These are phyloP conservation scores for Leptinotarsa texana DNA, from an alignment of 1,140 invertebrate genomes.

Conservation along the genomic window DNA sequence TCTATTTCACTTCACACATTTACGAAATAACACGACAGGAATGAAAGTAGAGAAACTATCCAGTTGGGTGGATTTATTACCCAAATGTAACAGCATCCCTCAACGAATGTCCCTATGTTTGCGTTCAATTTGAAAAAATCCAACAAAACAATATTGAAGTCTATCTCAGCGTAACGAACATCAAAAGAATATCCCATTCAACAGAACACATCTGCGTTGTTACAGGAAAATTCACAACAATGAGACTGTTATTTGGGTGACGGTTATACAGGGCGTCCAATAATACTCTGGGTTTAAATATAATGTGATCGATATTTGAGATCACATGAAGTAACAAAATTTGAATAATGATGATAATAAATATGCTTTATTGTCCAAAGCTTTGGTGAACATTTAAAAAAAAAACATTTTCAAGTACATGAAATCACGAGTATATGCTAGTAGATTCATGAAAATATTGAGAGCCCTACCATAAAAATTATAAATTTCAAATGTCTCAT, in stretches of 20 bases:
- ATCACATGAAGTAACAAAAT: no score
- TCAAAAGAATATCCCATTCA: conserved; percentile 16
- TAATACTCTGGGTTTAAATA: neutral
- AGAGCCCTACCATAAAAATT: no score
- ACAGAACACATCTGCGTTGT: conserved; percentile 12
- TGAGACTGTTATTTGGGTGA: neutral
- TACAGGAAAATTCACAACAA: neutral
- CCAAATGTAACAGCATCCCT: conserved; percentile 16
- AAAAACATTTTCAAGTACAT: no score
- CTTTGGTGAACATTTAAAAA: no score
- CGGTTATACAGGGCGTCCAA: neutral
- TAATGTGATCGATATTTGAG: no score
- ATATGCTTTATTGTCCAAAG: no score
- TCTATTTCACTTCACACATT: neutral
- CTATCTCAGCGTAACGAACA: conserved; percentile 16
- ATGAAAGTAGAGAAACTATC: neutral
- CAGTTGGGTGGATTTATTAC: conserved; percentile 14
- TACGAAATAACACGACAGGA: neutral
- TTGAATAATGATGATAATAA: no score
- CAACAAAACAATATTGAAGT: conserved; percentile 12
- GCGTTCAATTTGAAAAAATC: conserved; percentile 15
- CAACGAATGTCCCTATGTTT: conserved; percentile 2
- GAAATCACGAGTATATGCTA: no score
- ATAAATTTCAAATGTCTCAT: no score
- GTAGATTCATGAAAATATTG: no score